Base-by-base conservation (phyloP, 92 coral and sea anemone species). In the Porites rus region DNA sequence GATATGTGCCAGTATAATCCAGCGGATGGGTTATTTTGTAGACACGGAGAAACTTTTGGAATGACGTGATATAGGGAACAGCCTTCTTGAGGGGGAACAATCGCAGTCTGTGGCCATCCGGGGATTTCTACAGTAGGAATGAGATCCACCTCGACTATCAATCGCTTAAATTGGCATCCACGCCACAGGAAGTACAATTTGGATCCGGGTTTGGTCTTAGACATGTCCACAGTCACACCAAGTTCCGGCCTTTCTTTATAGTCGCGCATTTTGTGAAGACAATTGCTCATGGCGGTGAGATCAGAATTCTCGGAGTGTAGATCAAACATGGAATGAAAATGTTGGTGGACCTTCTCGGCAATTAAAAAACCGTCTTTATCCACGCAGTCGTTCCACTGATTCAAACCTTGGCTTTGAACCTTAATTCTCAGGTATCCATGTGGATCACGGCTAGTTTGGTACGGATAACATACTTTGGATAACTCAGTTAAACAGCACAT, bases 171-270 rank as follows among this genome's bases (percentile, higher is more conserved):
- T 24, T 78, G 84, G 59, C 90, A 86, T 6, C 90, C 90, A 19
- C 90, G 79, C 90, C 90, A 86, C 21, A 86, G 69, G 80, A 86
- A 86, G 65, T 56, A 86, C 85, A 86, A 76, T 43, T 85, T 84
- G 21, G 90, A 86, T n/a, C 90, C 90, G 24, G 90, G 90, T 56
- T 86, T 86, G 14, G 85, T 86, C 67, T 78, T 63, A 19, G 85
- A 86, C 85, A 78, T 86, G 60, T 86, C 90, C 75, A 86, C 85
- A 59, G 90, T 86, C 65, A 86, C 85, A 10, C 90, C 90, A 71
- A 71, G 63, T 13, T 38, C 78, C 2, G 75, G 21, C 18, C 78
- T 60, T 46, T 53, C 28, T 1, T 31, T 80, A 81, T 87, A 87
- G 51, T 80, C 75, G 72, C 86, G 86, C 84, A 87, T 67, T 86